Evolutionary conservation across 2,113 vertebrate species (phyloP).

Genomic region (Limnothrissa miodon): DNA sequence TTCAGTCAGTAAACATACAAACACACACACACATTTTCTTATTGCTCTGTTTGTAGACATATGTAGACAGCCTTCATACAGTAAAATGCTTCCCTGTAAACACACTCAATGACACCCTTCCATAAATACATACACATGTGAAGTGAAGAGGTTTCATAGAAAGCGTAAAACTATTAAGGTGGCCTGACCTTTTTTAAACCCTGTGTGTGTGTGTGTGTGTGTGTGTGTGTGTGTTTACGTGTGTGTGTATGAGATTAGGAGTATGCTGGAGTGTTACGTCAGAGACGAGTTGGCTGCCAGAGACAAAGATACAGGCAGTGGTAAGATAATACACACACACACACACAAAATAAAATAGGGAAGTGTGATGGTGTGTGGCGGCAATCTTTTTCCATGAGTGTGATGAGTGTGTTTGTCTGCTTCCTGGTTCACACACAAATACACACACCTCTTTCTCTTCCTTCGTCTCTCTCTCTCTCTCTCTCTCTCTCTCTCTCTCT

Average conservation of each 20-base stretch:
- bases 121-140: background rate
- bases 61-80: too few species aligned
- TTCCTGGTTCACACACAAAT: too few species aligned
- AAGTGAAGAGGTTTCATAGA: too few species aligned
- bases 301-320: conserved; percentile 47
- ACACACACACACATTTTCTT: background rate
- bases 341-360: background rate
- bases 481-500: background rate
- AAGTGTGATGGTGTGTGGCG: too few species aligned
- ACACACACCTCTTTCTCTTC: background rate
- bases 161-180: background rate
- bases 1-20: background rate
- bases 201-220: background rate
- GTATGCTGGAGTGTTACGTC: conserved; percentile 65
- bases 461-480: conserved; percentile 16
- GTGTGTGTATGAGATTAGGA: conserved; percentile 48
- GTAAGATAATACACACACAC: conserved; percentile 43
- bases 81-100: too few species aligned
- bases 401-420: too few species aligned
- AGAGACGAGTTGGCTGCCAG: conserved; percentile 64
- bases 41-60: background rate
- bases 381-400: too few species aligned
- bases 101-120: background rate
- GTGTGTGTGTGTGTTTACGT: conserved; percentile 15
- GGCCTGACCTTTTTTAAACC: background rate